A percentile compares a stretch with the other conserved stretches of the same genome.
These are phyloP conservation scores for Caenorhabditis panamensis DNA, from an alignment of 2,888 invertebrate species.

Conservation along the genomic window DNA sequence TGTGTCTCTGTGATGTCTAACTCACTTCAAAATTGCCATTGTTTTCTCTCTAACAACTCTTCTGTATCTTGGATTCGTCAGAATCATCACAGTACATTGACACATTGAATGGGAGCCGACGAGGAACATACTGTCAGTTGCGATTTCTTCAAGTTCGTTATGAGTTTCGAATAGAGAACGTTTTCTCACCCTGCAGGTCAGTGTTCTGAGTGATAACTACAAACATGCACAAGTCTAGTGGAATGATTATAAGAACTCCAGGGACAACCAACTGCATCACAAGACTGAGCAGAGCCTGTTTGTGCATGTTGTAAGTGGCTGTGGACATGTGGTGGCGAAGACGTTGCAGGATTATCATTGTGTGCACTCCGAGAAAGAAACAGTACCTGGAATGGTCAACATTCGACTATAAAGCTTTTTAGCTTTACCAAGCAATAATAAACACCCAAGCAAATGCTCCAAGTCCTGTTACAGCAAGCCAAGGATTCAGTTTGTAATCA, in stretches of 20 bases:
- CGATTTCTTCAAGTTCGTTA: not conserved
- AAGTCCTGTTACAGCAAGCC: constrained; percentile 18
- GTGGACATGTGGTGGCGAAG: constrained; percentile 38
- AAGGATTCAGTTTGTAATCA: constrained; percentile 24
- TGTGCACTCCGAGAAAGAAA: constrained; percentile 24
- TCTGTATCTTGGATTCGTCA: constrained; percentile 30
- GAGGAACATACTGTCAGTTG: constrained; percentile 18
- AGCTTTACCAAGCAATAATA: constrained; percentile 15
- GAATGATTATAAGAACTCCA: constrained; percentile 25
- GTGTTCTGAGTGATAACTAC: not conserved
- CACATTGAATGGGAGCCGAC: constrained; percentile 37
- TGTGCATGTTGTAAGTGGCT: constrained; percentile 29
- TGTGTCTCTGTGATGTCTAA: too few species aligned
- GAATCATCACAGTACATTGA: constrained; percentile 31
- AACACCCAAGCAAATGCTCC: not conserved
- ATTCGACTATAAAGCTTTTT: not conserved
- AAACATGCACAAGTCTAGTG: constrained; percentile 24
- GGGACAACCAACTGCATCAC: constrained; percentile 32
- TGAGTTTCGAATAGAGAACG: too few species aligned
- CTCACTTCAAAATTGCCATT: not conserved
- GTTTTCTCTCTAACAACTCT: constrained; percentile 14
- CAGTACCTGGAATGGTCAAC: constrained; percentile 30
- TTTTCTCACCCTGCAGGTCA: constrained; percentile 32
- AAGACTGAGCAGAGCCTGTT: constrained; percentile 30
- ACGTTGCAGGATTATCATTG: constrained; percentile 35